Conservation (phyloP, 92 coral and sea anemone genomes). For the Plumapathes pennacea region DNA sequence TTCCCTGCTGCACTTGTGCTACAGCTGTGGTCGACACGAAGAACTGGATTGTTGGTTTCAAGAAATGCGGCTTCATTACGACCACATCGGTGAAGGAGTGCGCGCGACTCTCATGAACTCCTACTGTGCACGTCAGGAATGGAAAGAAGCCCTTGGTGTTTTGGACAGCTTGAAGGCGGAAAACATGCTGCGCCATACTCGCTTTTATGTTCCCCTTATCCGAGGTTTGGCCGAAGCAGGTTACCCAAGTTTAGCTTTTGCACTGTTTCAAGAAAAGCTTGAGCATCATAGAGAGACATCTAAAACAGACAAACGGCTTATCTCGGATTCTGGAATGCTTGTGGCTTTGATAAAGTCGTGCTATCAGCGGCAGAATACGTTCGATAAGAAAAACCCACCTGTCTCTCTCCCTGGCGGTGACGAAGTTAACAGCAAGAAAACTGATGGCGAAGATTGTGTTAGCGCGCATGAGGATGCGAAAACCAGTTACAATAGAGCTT, state of each 20-base stretch:
- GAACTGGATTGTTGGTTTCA: slow-evolving; percentile 62
- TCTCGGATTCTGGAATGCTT: slow-evolving; percentile 61
- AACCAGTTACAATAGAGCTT: slow-evolving; percentile 4
- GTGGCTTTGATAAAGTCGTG: slow-evolving; percentile 66
- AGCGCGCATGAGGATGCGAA: not conserved
- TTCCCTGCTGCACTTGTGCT: slow-evolving; percentile 49
- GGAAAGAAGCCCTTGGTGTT: slow-evolving; percentile 50
- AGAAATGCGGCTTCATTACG: slow-evolving; percentile 41
- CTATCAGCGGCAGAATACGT: not conserved
- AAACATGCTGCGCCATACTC: slow-evolving; percentile 58
- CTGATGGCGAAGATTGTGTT: not conserved
- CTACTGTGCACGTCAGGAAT: slow-evolving; percentile 65
- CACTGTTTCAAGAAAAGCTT: slow-evolving; percentile 72
- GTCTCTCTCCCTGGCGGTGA: not conserved
- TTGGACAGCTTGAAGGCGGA: slow-evolving; percentile 43
- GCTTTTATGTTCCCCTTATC: slow-evolving; percentile 69
- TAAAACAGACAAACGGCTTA: slow-evolving; percentile 34
- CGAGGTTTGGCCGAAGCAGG: slow-evolving; percentile 67
- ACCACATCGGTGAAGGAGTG: slow-evolving; percentile 74
- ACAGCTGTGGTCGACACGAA: slow-evolving; percentile 39
- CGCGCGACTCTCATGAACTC: slow-evolving; percentile 75
- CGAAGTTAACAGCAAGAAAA: not conserved
- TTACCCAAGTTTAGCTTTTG: slow-evolving; percentile 55
- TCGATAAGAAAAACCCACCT: not conserved
- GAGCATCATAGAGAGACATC: slow-evolving; percentile 41